Evolutionary conservation across 1,140 invertebrate species (phyloP).

Genomic region (Cheumatopsyche charites): DNA sequence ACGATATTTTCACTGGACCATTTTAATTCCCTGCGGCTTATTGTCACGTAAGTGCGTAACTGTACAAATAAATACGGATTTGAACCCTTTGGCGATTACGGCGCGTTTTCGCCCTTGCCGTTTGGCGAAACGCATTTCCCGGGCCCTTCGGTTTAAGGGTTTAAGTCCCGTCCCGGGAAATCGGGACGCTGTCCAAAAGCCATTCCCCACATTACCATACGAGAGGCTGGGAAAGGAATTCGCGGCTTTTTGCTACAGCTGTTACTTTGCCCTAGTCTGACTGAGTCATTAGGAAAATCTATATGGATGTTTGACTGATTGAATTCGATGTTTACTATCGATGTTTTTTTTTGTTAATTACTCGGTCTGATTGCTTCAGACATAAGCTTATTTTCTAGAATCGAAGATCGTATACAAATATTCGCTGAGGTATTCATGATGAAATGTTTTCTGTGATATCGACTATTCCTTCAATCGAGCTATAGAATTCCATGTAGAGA

Average conservation of each 20-base stretch:
- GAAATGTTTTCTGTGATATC: slow-evolving; percentile 19
- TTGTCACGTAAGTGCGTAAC: too few relatives aligned
- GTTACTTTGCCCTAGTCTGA: not conserved
- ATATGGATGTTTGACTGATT: not conserved
- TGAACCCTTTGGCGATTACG: slow-evolving; percentile 18
- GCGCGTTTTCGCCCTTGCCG: not conserved
- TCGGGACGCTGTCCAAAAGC: slow-evolving; percentile 1
- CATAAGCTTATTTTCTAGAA: too few relatives aligned
- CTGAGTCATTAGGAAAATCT: slow-evolving; percentile 30
- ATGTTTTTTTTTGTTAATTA: too few relatives aligned
- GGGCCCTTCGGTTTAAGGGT: too few relatives aligned
- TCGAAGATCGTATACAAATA: slow-evolving; percentile 25
- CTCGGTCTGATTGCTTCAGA: too few relatives aligned
- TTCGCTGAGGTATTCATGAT: slow-evolving; percentile 5
- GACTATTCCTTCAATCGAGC: slow-evolving; percentile 8
- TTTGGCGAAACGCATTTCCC: slow-evolving; percentile 19
- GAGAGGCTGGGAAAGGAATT: slow-evolving; percentile 6
- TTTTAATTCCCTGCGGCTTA: too few relatives aligned
- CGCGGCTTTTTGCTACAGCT: slow-evolving; percentile 11
- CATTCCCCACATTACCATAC: slow-evolving; percentile 36
- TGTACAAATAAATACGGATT: slow-evolving; percentile 10
- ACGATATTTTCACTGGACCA: too few relatives aligned
- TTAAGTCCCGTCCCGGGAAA: too few relatives aligned
- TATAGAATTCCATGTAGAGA: not conserved
- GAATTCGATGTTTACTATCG: not conserved